phyloP scores from a whole-genome alignment of 2,888 invertebrate genomes.

The Eueremaeus valkanovi region DNA sequence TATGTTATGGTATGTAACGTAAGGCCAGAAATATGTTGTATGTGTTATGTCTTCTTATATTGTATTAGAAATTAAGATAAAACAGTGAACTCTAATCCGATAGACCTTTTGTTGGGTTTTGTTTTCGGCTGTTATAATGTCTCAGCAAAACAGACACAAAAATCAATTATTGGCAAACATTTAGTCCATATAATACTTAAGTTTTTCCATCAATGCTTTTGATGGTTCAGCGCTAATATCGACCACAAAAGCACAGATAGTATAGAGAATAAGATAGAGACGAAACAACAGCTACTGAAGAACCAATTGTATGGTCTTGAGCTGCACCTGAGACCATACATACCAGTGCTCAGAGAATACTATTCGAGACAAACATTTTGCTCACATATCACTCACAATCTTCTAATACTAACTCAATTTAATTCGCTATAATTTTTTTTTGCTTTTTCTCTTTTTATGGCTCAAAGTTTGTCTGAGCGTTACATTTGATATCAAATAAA shows the following conservation, averaged over 20 bases:
- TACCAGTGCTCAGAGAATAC: not conserved
- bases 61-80: not conserved
- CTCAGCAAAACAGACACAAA: conserved; percentile 9
- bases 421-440: not conserved
- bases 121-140: not conserved
- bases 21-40: not conserved
- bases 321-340: conserved; percentile 25
- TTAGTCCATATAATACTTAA: conserved; percentile 27
- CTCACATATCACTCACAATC: not conserved
- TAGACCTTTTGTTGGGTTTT: not conserved
- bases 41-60: conserved; percentile 8
- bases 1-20: not conserved
- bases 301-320: conserved; percentile 6
- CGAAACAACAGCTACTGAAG: not conserved
- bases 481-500: not conserved
- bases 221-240: conserved; percentile 23
- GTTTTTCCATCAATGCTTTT: conserved; percentile 17
- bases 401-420: not conserved
- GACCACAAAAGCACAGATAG: conserved; percentile 29
- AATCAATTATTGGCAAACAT: conserved; percentile 33
- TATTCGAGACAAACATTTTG: conserved; percentile 1
- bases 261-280: not conserved
- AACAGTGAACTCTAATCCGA: conserved; percentile 18
- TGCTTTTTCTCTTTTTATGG: not conserved
- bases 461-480: not conserved